Evolutionary conservation across 92 coral and sea anemone species (phyloP).

Genomic region (Paragorgia papillata): DNA sequence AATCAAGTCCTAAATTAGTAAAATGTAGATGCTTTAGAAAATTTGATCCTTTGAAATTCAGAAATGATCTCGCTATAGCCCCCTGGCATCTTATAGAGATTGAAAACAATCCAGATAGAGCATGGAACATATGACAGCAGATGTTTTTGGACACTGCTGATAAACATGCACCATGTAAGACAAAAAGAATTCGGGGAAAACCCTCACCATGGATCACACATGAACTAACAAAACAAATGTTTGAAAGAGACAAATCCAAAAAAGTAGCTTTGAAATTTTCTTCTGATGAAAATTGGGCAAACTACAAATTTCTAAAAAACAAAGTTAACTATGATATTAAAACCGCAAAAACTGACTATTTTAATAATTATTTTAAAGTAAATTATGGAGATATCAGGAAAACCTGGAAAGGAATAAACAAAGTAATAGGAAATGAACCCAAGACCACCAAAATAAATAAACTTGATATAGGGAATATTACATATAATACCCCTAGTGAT

Average conservation of each 20-base stretch:
- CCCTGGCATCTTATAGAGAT: slow-evolving; percentile 21
- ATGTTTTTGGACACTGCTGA: slow-evolving; percentile 18
- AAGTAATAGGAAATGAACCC: neutral
- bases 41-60: slow-evolving; percentile 7
- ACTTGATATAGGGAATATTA: neutral
- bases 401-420: slow-evolving; percentile 23
- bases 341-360: slow-evolving; percentile 7
- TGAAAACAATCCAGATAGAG: slow-evolving; percentile 11
- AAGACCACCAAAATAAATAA: slow-evolving; percentile 15
- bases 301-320: neutral
- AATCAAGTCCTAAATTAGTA: slow-evolving; percentile 13
- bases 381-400: too few relatives aligned
- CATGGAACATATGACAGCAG: slow-evolving; percentile 24
- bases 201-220: neutral
- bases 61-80: slow-evolving; percentile 1
- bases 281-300: slow-evolving; percentile 29
- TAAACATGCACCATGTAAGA: slow-evolving; percentile 25
- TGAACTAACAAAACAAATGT: slow-evolving; percentile 7
- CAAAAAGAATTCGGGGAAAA: slow-evolving; percentile 8
- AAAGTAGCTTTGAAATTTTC: slow-evolving; percentile 22
- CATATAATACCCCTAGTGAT: slow-evolving; percentile 20
- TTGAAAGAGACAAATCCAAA: too few relatives aligned
- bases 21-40: slow-evolving; percentile 29
- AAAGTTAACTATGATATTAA: slow-evolving; percentile 22
- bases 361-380: too few relatives aligned